Evolutionary conservation across 2,113 vertebrate genomes (phyloP).

Genomic region (Rhynchomys soricoides): DNA sequence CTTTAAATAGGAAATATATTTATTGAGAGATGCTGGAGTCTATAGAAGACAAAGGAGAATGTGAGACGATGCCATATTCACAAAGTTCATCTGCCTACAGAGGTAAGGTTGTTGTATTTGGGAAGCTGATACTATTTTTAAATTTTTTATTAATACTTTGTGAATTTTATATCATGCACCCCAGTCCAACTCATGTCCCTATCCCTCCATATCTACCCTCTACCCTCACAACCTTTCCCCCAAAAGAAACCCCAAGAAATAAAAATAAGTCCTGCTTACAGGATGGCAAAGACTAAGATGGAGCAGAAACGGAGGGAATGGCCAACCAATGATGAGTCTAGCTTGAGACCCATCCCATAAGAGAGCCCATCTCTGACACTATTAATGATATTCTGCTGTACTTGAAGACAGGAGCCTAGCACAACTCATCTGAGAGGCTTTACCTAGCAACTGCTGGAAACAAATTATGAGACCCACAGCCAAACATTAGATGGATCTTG

Average conservation of each 20-base stretch:
- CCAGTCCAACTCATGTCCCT: neutral
- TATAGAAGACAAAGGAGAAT: neutral
- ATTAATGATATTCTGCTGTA: too few relatives aligned
- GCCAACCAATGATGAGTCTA: too few relatives aligned
- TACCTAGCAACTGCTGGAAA: too few relatives aligned
- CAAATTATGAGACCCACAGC: too few relatives aligned
- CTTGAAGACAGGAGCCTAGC: too few relatives aligned
- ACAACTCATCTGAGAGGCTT: too few relatives aligned
- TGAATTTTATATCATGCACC: neutral
- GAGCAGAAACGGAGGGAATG: too few relatives aligned
- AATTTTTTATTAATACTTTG: neutral
- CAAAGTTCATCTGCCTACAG: conserved; percentile 23
- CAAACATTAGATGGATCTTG: too few relatives aligned
- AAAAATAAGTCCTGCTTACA: too few relatives aligned
- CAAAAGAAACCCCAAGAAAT: neutral
- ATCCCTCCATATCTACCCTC: neutral
- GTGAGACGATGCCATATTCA: conserved; percentile 18
- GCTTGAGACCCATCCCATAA: too few relatives aligned
- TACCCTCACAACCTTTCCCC: neutral
- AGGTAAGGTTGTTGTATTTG: neutral
- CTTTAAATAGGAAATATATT: conserved; percentile 24
- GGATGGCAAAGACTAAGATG: too few relatives aligned
- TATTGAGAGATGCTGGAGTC: conserved; percentile 2
- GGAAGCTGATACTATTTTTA: neutral
- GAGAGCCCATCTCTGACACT: too few relatives aligned